A percentile compares a stretch with the other conserved stretches of the same genome.
These are phyloP conservation scores for Bombus ignitus DNA, from an alignment of 1,140 invertebrate species.

Conservation along the genomic window DNA sequence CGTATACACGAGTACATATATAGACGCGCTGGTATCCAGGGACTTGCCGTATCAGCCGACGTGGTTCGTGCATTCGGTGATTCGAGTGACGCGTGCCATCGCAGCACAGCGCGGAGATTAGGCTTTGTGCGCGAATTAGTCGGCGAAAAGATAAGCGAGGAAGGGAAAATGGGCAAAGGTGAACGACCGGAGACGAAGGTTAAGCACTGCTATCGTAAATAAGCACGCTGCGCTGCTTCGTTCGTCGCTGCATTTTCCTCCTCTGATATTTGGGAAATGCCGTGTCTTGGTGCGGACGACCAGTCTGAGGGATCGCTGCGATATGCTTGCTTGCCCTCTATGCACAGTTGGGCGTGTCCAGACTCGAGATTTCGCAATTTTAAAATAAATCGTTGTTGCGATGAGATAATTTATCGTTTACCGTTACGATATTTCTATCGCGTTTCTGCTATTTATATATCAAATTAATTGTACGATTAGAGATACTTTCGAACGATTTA, in stretches of 20 bases:
- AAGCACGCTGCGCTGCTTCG: background rate
- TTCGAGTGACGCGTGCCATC: slow-evolving; percentile 3
- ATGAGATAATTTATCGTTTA: too few relatives aligned
- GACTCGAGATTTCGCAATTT: too few relatives aligned
- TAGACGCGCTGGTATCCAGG: background rate
- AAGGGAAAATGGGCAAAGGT: too few relatives aligned
- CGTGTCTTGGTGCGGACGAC: background rate
- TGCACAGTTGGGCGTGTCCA: too few relatives aligned
- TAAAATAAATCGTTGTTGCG: too few relatives aligned
- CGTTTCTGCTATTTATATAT: too few relatives aligned
- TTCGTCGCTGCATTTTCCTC: background rate
- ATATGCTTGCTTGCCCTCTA: background rate
- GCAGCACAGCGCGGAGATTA: background rate
- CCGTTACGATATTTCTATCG: too few relatives aligned
- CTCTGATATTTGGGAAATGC: background rate
- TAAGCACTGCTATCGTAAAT: background rate
- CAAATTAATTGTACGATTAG: too few relatives aligned
- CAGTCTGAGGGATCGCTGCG: background rate
- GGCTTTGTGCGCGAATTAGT: slow-evolving; percentile 11
- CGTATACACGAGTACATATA: background rate
- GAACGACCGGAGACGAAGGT: background rate
- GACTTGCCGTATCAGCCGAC: background rate
- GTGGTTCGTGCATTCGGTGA: background rate
- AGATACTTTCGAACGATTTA: too few relatives aligned
- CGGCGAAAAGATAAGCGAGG: slow-evolving; percentile 17